Base-by-base conservation (phyloP, 2,888 invertebrate species). In the Chelonus formosanus region DNA sequence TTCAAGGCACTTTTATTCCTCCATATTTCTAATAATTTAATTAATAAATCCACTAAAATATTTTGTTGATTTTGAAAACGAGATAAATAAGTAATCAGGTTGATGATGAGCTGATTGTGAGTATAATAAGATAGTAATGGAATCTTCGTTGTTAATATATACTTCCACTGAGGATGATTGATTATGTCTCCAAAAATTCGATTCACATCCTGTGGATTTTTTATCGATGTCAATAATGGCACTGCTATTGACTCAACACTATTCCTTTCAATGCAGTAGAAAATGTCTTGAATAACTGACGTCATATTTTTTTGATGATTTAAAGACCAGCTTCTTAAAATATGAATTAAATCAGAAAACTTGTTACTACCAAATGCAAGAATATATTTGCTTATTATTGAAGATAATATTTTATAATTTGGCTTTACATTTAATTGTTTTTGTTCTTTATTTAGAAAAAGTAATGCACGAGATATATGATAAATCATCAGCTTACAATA, bases 1-100 rank as follows among this genome's bases (percentile, higher is more conserved):
- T 88, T 88, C 6, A 90, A 80, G 0, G 89, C 85, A 59, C 87
- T 88, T 32, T 89, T 88, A 74, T 91, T 90, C 0, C 90, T 86
- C 94, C 94, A 95, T 8, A 90, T 85, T 0, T 86, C 85, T 3
- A 90, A 75, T 43, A 93, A 76, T 71, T 89, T 87, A 0, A 87
- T 69, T 2, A 89, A 79, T 43, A 92, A 78, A 32, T 85, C 83
- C 4, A 80, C 73, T 31, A 88, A 75, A 60, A 82, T 67, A 50
- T 79, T 76, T 4, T 81, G 74, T 1, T 70, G 82, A 0, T 82
- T 78, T 5, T 77, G 78, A 7, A 7, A n/a, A 2, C 80, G 78
- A 0, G 87, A 85, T 0, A 93, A 75, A 74, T 91, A 93, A 3
- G 86, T 85, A 2, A 91, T 83, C 0, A 93, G 82, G 74, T 91